Evolutionary conservation across 2,888 invertebrate genomes (phyloP), one percentile per base, ranked within the genome.

Genomic region (Molorchus minor): DNA sequence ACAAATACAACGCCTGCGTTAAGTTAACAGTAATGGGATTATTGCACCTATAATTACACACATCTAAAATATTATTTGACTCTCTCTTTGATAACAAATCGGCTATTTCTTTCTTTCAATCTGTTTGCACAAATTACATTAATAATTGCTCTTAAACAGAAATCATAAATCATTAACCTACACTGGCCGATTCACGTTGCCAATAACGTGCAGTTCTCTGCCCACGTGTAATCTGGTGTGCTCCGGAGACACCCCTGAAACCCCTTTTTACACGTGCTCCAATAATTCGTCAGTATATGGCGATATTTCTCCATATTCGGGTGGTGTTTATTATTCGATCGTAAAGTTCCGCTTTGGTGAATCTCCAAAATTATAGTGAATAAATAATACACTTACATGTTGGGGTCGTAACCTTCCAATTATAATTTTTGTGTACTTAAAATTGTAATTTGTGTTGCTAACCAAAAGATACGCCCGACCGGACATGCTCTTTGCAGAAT

Each of bases 191-290:
- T 77, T 69, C 81, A 79, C 79, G 78, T 78, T 77, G 71, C 62
- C 21, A 30, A 61, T 67, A 75, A 72, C 79, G 78, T 80, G 81
- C 79, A 71, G 64, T 33, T 61, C 49, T 61, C 62, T 62, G 67
- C 69, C 75, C 78, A 77, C 80, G 83, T 84, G 82, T 80, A 77
- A 76, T 77, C 75, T 78, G 73, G 66, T 71, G 78, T 79, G 81
- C 71, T 79, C 77, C 29, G 77, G 77, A 78, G 71, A 80, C 82
- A 82, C 80, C 82, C 84, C 75, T 76, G 78, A 65, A 63, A 61
- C 61, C 58, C 69, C 68, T 63, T 62, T 65, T 64, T 57, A 62
- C 64, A 65, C 70, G 70, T 70, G 72, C 68, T 63, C 72, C 65
- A 57, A 56, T 60, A 59, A 52, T 47, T 38, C 74, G 56, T 73